These are phyloP conservation scores for Erebia palarica DNA, from an alignment of 2,888 invertebrate species.

Conservation along the genomic window DNA sequence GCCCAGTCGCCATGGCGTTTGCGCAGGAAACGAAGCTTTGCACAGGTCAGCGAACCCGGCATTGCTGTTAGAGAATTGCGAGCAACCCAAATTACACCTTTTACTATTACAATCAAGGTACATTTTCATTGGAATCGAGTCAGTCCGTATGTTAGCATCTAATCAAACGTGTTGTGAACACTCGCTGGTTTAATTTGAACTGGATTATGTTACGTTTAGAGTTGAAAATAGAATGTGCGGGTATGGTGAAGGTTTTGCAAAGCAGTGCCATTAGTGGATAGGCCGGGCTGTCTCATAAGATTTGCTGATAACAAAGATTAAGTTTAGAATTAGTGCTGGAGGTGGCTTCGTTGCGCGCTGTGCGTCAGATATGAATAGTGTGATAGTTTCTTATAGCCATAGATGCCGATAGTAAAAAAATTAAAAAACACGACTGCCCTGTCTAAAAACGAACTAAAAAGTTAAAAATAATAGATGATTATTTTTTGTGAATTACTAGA, in stretches of 20 bases:
- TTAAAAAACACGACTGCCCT: too few relatives aligned
- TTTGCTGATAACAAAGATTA: slow-evolving; percentile 59
- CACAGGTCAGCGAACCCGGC: slow-evolving; percentile 63
- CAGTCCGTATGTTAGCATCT: slow-evolving; percentile 55
- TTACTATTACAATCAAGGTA: slow-evolving; percentile 32
- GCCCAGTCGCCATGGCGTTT: slow-evolving; percentile 49
- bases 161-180: slow-evolving; percentile 64
- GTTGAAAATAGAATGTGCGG: slow-evolving; percentile 42
- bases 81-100: slow-evolving; percentile 45
- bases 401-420: neutral
- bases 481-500: too few relatives aligned
- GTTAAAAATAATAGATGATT: too few relatives aligned
- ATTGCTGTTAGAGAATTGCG: slow-evolving; percentile 53
- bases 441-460: too few relatives aligned
- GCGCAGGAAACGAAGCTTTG: slow-evolving; percentile 62
- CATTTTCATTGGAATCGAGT: slow-evolving; percentile 27
- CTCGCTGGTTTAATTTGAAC: slow-evolving; percentile 41
- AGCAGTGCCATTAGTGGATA: slow-evolving; percentile 61
- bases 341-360: slow-evolving; percentile 33
- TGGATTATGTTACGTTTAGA: slow-evolving; percentile 35
- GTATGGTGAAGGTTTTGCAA: slow-evolving; percentile 52
- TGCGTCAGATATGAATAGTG: slow-evolving; percentile 27
- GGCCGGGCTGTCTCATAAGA: slow-evolving; percentile 61
- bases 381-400: neutral
- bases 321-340: slow-evolving; percentile 47